Conservation (phyloP, 2,797 vertebrate species). For the Synaphobranchus kaupii region DNA sequence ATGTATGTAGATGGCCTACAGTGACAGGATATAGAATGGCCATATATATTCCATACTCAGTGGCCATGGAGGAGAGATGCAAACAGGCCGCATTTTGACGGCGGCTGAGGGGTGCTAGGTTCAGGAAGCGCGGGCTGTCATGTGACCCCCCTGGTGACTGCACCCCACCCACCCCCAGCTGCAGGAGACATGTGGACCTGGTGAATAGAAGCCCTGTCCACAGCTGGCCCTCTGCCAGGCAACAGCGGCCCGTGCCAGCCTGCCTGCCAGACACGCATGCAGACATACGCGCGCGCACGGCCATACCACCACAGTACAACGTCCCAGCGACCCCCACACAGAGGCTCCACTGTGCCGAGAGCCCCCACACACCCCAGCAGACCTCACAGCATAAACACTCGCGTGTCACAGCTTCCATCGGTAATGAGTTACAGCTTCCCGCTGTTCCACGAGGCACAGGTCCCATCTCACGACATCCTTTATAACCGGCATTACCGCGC, state of each 20-base stretch:
- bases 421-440: slow-evolving; percentile 32
- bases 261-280: slow-evolving; percentile 36
- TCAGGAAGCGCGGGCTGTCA: slow-evolving; percentile 1
- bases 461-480: background rate
- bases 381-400: slow-evolving; percentile 6
- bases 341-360: background rate
- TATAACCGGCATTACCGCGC: slow-evolving; percentile 26
- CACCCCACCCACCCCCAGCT: background rate
- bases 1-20: background rate
- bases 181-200: slow-evolving; percentile 33
- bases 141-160: slow-evolving; percentile 45
- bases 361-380: background rate
- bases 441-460: slow-evolving; percentile 25
- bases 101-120: background rate
- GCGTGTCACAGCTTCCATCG: slow-evolving; percentile 29
- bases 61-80: background rate
- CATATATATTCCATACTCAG: background rate
- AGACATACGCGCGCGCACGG: slow-evolving; percentile 21
- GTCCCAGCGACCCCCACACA: background rate
- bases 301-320: slow-evolving; percentile 18
- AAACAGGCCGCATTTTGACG: background rate
- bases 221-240: slow-evolving; percentile 49
- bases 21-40: background rate
- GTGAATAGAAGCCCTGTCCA: slow-evolving; percentile 50
- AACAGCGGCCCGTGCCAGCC: slow-evolving; percentile 46